Base-by-base conservation (phyloP, 2,888 invertebrate genomes). In the Diaperis boleti region DNA sequence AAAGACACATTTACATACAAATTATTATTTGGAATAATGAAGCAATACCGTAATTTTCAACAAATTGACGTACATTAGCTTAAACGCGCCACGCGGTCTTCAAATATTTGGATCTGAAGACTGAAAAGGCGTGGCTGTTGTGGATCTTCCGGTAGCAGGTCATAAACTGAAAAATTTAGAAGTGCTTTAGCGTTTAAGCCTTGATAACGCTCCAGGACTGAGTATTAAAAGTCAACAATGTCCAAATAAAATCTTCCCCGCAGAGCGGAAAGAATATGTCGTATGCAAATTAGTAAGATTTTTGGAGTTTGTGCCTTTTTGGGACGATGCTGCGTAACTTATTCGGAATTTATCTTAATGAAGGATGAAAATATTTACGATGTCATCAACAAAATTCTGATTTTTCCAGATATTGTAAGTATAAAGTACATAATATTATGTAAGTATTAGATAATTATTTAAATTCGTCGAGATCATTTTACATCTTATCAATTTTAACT, bases 151-250 rank as follows among this genome's bases (percentile, higher is more conserved):
- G 35, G 63, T 63, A 63, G 63, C 63, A n/a, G 50, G 10, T 14
- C 31, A 54, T 63, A 63, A 63, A 63, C 29, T 54, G 37, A 47
- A 42, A 59, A 54, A 59, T 63, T 63, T 63, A 54, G 44, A 62
- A 56, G 56, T 44, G 56, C 29, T 29, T 41, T 8, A 45, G 18
- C 50, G 42, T 59, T 59, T 59, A 52, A 35, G 33, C 42, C 47
- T 47, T 61, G 61, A 65, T 65, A 65, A 67, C 67, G 45, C 67
- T 29, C 59, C 59, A 57, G 57, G 60, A 31, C 49, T 57, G 49
- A 44, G 66, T 64, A 66, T 67, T 69, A 67, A 68, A 63, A 66
- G 47, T 52, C 68, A 47, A 64, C 66, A 65, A 64, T 59, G 66
- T 65, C 64, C 59, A 63, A 66, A 64, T 67, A 64, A 65, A 65